Evolutionary conservation across 1,140 invertebrate species (phyloP).

Genomic region (Drosophila trapezifrons): DNA sequence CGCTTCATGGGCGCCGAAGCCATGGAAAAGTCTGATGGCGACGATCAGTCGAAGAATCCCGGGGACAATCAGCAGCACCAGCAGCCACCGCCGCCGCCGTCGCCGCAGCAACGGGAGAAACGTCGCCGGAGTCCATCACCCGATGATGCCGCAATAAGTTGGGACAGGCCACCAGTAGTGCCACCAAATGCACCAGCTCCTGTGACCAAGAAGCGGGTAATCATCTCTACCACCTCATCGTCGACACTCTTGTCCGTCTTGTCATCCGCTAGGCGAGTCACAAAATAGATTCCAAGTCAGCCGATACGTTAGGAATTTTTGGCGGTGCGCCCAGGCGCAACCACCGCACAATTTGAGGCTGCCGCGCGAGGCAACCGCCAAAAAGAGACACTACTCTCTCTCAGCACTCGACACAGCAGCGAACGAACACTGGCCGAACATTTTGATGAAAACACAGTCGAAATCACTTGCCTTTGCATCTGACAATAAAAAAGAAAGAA

Average conservation of each 20-base stretch:
- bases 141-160: slow-evolving; percentile 1
- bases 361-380: slow-evolving; percentile 3
- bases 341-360: not conserved
- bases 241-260: slow-evolving; percentile 12
- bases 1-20: slow-evolving; percentile 8
- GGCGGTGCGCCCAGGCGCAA: slow-evolving; percentile 28
- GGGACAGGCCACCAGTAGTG: not conserved
- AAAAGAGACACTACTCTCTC: not conserved
- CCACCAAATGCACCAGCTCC: slow-evolving; percentile 1
- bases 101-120: slow-evolving; percentile 14
- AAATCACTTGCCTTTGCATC: slow-evolving; percentile 1
- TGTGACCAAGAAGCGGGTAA: slow-evolving; percentile 63
- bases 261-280: not conserved
- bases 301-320: slow-evolving; percentile 38
- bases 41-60: slow-evolving; percentile 33
- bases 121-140: slow-evolving; percentile 19
- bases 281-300: slow-evolving; percentile 29
- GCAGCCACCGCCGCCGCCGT: not conserved
- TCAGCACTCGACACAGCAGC: not conserved
- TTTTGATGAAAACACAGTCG: slow-evolving; percentile 15
- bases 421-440: not conserved
- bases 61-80: slow-evolving; percentile 15
- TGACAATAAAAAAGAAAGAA: slow-evolving; percentile 18
- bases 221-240: slow-evolving; percentile 35
- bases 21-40: slow-evolving; percentile 57